Conservation (phyloP, 2,797 vertebrate genomes). For the Acipenser oxyrinchus region DNA sequence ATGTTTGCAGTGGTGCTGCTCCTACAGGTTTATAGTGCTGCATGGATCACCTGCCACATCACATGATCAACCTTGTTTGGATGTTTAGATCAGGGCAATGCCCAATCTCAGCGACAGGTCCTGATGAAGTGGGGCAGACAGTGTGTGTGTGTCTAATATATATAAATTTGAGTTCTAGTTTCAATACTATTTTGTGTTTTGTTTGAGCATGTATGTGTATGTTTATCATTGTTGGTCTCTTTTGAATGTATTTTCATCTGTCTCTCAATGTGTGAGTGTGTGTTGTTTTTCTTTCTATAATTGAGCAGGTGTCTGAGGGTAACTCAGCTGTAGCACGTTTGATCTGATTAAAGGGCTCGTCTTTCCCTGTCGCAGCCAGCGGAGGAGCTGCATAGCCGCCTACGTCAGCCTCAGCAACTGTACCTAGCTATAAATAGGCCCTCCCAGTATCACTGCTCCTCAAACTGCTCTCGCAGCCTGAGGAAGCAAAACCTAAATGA, state of each 20-base stretch:
- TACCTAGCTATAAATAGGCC: constrained; percentile 29
- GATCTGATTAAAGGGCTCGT: constrained; percentile 20
- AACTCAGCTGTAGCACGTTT: constrained; percentile 35
- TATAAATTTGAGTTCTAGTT: not conserved
- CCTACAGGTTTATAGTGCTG: no score
- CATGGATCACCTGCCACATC: no score
- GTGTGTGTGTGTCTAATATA: no score
- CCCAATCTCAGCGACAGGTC: no score
- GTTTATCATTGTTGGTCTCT: no score
- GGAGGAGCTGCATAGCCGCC: constrained; percentile 9
- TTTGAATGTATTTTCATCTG: no score
- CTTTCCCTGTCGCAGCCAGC: constrained; percentile 27
- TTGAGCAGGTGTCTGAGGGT: constrained; percentile 20
- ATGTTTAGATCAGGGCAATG: no score
- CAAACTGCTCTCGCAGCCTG: not conserved
- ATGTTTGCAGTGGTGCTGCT: no score
- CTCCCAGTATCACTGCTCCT: constrained; percentile 5
- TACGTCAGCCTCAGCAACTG: not conserved
- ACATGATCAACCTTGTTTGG: no score
- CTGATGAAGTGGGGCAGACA: no score
- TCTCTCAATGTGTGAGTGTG: no score
- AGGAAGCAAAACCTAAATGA: constrained; percentile 26
- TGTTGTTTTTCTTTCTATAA: constrained; percentile 13
- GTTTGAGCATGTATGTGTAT: no score
- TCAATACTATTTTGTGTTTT: not conserved